Evolutionary conservation across 1,140 invertebrate species (phyloP).

Genomic region (Leptoteleia sp.): DNA sequence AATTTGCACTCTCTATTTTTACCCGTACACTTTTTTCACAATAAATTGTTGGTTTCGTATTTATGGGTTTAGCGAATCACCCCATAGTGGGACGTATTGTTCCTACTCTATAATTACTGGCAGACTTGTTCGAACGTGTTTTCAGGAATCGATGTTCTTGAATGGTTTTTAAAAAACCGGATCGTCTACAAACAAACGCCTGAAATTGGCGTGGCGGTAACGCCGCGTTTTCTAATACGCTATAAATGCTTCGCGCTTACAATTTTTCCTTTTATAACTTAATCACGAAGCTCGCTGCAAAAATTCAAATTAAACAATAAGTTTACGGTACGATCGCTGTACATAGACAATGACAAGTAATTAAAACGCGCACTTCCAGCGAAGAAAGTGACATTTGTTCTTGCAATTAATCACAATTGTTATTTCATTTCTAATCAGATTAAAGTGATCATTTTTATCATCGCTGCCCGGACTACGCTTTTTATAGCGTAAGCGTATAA

Average conservation of each 20-base stretch:
- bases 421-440: conserved; percentile 51
- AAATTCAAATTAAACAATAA: conserved; percentile 30
- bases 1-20: conserved; percentile 24
- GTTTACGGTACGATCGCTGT: conserved; percentile 7
- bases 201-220: conserved; percentile 19
- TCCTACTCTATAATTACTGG: conserved; percentile 61
- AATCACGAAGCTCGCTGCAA: conserved; percentile 16
- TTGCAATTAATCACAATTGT: conserved; percentile 49
- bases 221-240: conserved; percentile 23
- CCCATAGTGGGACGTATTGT: conserved; percentile 48
- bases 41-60: conserved; percentile 41
- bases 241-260: conserved; percentile 2
- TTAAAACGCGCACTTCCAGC: conserved; percentile 28
- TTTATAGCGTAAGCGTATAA: conserved; percentile 31
- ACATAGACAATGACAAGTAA: conserved; percentile 10
- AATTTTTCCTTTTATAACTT: conserved; percentile 26
- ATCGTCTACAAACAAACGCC: conserved; percentile 43
- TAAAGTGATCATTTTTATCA: conserved; percentile 44
- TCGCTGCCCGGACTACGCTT: conserved; percentile 20
- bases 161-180: conserved; percentile 55
- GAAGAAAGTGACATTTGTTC: conserved; percentile 41
- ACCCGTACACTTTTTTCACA: conserved; percentile 24
- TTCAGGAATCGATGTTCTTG: conserved; percentile 52
- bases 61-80: conserved; percentile 57
- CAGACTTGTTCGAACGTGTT: conserved; percentile 61